phyloP scores from a whole-genome alignment of 2,113 vertebrate species.

The Macrotus californicus region DNA sequence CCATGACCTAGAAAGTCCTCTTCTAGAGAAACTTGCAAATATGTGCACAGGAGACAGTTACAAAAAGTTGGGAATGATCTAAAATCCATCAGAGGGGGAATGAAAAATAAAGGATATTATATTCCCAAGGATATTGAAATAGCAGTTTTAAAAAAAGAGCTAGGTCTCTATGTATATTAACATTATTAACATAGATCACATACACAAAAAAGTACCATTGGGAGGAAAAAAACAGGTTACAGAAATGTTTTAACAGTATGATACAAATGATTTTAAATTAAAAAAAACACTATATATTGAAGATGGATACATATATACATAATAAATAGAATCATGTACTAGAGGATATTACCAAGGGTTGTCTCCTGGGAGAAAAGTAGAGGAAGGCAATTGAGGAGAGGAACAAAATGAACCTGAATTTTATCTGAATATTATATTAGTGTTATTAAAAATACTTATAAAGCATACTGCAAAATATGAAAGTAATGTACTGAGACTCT shows the following conservation, averaged over 20 bases:
- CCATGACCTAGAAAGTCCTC: neutral
- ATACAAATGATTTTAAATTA: neutral
- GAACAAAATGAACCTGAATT: neutral
- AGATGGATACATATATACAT: neutral
- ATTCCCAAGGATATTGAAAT: neutral
- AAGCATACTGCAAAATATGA: neutral
- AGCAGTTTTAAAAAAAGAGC: slow-evolving; percentile 1
- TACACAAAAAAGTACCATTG: neutral
- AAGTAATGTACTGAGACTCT: neutral
- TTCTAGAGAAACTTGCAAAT: neutral
- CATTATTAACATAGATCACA: neutral
- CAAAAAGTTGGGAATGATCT: neutral
- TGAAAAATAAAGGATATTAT: neutral
- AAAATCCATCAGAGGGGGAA: neutral
- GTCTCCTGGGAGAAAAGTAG: neutral
- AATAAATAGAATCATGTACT: neutral
- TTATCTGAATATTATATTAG: neutral
- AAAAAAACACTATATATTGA: neutral
- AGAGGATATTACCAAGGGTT: neutral
- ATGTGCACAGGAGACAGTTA: neutral
- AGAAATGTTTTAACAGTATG: neutral
- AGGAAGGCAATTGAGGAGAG: neutral
- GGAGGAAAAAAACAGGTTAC: neutral
- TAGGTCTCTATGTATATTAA: neutral
- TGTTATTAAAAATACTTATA: neutral